These are phyloP conservation scores for Pelobates fuscus DNA, from an alignment of 2,113 vertebrate genomes.

Conservation along the genomic window DNA sequence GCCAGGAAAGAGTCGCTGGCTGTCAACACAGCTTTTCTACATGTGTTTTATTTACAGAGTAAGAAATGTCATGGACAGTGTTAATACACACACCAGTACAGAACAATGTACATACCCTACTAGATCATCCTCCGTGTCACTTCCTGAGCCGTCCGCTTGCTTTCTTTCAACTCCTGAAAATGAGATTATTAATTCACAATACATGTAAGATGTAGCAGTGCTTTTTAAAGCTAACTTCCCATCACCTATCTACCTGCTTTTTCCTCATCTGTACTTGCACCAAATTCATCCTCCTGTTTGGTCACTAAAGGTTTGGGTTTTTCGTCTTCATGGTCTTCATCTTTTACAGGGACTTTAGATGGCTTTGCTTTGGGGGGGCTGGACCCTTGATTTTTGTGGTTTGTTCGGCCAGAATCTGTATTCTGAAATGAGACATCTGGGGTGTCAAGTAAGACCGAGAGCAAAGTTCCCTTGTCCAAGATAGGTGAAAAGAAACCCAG, in stretches of 20 bases:
- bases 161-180: constrained; percentile 51
- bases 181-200: background rate
- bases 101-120: background rate
- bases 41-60: no score
- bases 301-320: constrained; percentile 52
- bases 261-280: constrained; percentile 66
- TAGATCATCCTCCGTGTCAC: constrained; percentile 86
- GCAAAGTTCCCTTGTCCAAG: no score
- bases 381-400: constrained; percentile 42
- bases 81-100: no score
- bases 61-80: no score
- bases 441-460: background rate
- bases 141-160: constrained; percentile 70
- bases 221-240: background rate
- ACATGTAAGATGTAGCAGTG: no score
- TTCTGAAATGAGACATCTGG: constrained; percentile 8
- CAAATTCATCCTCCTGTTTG: constrained; percentile 61
- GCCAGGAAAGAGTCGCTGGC: no score
- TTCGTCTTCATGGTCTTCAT: constrained; percentile 16
- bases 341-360: constrained; percentile 47
- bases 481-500: no score
- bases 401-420: constrained; percentile 18
- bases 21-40: no score
- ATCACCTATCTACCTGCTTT: constrained; percentile 57
- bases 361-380: constrained; percentile 47